These are phyloP conservation scores for Nyctibius bracteatus DNA, from an alignment of 2,113 vertebrate genomes.

Conservation along the genomic window DNA sequence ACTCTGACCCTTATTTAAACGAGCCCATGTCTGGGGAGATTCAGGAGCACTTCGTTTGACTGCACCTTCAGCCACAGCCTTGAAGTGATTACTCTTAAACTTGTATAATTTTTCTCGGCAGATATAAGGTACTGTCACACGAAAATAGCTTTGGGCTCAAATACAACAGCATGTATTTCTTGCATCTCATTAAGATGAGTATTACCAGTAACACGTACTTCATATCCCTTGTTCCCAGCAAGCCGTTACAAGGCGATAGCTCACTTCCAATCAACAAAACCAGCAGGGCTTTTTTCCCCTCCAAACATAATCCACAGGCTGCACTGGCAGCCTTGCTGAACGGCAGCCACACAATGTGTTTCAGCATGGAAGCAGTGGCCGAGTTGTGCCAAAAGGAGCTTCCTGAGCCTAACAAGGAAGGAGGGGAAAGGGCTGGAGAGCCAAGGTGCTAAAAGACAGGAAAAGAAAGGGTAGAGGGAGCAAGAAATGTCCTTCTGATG, in stretches of 20 bases:
- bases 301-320: not conserved
- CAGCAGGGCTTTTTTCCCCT: not conserved
- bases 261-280: not conserved
- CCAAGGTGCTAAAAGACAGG: not conserved
- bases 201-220: not conserved
- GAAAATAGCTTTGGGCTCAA: not conserved
- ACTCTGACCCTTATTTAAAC: not conserved
- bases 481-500: not conserved
- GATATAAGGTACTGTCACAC: not conserved
- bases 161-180: not conserved
- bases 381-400: rapidly evolving
- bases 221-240: not conserved
- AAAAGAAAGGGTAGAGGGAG: not conserved
- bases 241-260: not conserved
- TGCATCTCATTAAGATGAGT: not conserved
- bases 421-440: not conserved
- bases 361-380: not conserved
- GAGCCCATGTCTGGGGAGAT: not conserved
- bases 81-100: not conserved
- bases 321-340: not conserved
- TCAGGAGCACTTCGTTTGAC: not conserved
- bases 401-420: not conserved
- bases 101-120: not conserved
- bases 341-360: rapidly evolving
- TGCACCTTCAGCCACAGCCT: not conserved